Evolutionary conservation across 2,113 vertebrate genomes (phyloP), one percentile per base, ranked within the genome.

Genomic region (Hoplias malabaricus): DNA sequence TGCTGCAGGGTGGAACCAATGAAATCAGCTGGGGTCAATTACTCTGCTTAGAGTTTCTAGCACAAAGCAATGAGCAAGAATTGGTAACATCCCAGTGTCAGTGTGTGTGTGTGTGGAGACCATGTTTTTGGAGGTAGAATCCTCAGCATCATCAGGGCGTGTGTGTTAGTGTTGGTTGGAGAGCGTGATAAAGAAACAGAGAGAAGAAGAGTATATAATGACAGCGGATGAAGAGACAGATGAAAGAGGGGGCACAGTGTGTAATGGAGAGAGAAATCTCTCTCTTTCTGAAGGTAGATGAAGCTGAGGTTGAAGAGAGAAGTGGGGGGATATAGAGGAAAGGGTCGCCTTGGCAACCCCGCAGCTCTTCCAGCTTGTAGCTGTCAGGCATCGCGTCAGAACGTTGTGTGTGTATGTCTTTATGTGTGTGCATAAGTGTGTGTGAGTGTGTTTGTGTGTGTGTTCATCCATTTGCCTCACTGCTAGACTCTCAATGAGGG

Each of bases 401-500:
- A 43, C 38, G 2, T 54, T 63, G 74, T 59, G 57, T 68, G 31
- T 80, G 31, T 69, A 53, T 61, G 48, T 56, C 11, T 13, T 23
- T 13, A 3, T 63, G 50, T 42, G 57, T 62, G 11, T 36, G 79
- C 54, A 54, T 46, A 33, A 48, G 50, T 54, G 66, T 54, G 23
- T 5, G 59, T 66, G 72, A 23, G 68, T 67, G 27, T 29, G n/a
- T 40, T 7, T 48, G 11, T 38, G 48, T 2, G 61, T 36, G 33
- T 62, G 74, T 84, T 31, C 76, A 12, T 87, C 82, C 83, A 80
- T 87, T 80, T 83, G 79, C 79, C 76, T 83, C 86, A 86, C 80
- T 77, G 74, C 82, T 82, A 69, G 84, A 87, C 82, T 89, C 87
- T 88, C 86, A 92, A 89, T 92, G 86, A 90, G 89, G 84, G 90